phyloP scores from a whole-genome alignment of 1,140 invertebrate genomes.

The Vollenhovia emeryi region DNA sequence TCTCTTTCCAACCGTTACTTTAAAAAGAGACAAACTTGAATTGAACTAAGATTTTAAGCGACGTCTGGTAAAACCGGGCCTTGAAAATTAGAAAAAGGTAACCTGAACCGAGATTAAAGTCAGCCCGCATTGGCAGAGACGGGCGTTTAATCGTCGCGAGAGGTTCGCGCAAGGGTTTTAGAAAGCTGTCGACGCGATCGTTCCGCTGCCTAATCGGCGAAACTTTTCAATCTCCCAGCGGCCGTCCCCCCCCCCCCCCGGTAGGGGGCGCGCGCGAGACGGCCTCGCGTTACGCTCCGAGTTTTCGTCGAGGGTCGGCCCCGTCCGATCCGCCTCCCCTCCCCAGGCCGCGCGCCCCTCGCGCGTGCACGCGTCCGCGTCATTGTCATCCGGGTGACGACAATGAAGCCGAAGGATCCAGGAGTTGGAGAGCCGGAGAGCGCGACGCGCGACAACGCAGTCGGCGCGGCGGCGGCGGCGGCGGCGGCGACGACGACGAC shows the following conservation, averaged over 20 bases:
- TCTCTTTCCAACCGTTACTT: no score
- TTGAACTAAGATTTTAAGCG: no score
- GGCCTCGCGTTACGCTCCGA: background rate
- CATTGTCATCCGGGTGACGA: conserved; percentile 74
- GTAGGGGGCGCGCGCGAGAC: background rate
- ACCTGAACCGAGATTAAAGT: no score
- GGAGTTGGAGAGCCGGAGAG: conserved; percentile 49
- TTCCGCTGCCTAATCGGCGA: background rate
- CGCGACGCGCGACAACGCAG: conserved; percentile 17
- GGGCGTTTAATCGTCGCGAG: background rate
- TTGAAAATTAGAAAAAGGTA: no score
- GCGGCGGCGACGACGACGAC: background rate
- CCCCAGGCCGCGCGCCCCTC: background rate
- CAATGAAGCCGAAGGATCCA: conserved; percentile 45
- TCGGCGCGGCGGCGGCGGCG: conserved; percentile 29
- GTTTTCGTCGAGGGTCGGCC: background rate
- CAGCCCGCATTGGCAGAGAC: no score
- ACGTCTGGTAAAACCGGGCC: no score
- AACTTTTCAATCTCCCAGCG: background rate
- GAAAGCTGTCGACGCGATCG: background rate
- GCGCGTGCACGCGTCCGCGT: conserved; percentile 58
- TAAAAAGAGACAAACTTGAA: no score
- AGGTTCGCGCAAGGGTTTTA: background rate
- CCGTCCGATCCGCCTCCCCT: background rate
- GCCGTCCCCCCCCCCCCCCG: no score